Conservation (phyloP, 2,113 vertebrate species). For the Salvelinus namaycush region DNA sequence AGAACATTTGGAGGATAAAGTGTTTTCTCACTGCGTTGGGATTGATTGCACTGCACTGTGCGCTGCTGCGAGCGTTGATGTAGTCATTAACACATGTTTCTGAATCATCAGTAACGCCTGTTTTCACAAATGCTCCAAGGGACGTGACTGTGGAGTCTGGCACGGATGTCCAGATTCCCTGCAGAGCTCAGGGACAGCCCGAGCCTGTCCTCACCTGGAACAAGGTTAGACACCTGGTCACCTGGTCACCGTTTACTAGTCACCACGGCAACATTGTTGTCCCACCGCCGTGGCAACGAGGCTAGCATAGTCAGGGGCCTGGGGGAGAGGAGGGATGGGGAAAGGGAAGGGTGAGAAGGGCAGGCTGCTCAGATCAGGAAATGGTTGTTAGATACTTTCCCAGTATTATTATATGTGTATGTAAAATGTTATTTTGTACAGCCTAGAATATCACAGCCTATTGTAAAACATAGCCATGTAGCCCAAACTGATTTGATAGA, state of each 20-base stretch:
- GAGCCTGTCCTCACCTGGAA: conserved; percentile 95
- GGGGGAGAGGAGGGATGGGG: not conserved
- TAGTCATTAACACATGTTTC: conserved; percentile 76
- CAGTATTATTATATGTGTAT: no score
- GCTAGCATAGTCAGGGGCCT: no score
- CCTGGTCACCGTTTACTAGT: not conserved
- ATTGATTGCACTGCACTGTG: conserved; percentile 22
- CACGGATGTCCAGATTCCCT: conserved; percentile 89
- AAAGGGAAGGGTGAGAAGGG: no score
- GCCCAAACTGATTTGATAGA: no score
- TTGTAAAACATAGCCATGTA: no score
- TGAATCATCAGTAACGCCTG: conserved; percentile 89
- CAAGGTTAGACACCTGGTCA: conserved; percentile 81
- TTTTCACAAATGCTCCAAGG: conserved; percentile 90
- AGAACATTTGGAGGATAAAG: not conserved
- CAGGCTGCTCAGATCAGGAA: no score
- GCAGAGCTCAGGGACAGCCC: conserved; percentile 92
- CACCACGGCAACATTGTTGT: not conserved
- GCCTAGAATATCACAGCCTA: no score
- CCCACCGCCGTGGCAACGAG: no score
- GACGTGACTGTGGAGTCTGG: conserved; percentile 94
- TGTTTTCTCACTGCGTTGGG: conserved; percentile 14
- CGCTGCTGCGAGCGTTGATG: conserved; percentile 24
- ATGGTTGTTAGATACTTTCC: no score
- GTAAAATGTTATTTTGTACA: no score